These are phyloP conservation scores for Nycticebus coucang DNA, from an alignment of 2,113 vertebrate species.

Conservation along the genomic window DNA sequence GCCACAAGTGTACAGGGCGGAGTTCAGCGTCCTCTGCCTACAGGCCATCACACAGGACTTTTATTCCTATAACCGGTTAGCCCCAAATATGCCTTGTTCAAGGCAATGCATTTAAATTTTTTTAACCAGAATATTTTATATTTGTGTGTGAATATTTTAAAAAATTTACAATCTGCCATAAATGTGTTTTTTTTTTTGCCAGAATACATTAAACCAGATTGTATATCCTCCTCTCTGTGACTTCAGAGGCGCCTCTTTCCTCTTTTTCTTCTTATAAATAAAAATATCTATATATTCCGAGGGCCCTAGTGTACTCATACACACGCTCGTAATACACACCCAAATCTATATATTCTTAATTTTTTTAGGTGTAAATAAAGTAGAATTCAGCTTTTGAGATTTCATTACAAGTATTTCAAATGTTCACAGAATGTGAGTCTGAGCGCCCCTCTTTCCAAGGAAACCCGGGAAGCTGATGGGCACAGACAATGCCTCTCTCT, in stretches of 20 bases:
- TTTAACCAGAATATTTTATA: conserved; percentile 54
- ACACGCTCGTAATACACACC: not conserved
- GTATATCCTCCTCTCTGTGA: conserved; percentile 50
- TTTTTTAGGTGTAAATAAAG: not conserved
- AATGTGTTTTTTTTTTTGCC: conserved; percentile 76
- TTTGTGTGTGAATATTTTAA: conserved; percentile 64
- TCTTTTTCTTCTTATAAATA: conserved; percentile 61
- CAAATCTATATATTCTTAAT: not conserved
- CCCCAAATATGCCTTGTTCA: conserved; percentile 68
- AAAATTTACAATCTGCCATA: conserved; percentile 64
- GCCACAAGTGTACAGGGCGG: not conserved
- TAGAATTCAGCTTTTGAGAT: not conserved
- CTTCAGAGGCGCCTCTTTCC: conserved; percentile 57
- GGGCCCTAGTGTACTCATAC: not conserved
- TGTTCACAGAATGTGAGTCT: no score
- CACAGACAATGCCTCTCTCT: accelerated
- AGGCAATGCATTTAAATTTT: conserved; percentile 36
- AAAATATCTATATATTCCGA: conserved; percentile 35
- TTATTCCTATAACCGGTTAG: conserved; percentile 55
- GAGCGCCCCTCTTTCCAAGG: not conserved
- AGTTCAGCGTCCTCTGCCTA: conserved; percentile 34
- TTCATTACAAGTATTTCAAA: not conserved
- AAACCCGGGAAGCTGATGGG: not conserved
- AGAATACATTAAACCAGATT: conserved; percentile 55
- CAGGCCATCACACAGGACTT: conserved; percentile 9